Evolutionary conservation across 1,140 invertebrate species (phyloP).

Genomic region (Uloborus diversus): DNA sequence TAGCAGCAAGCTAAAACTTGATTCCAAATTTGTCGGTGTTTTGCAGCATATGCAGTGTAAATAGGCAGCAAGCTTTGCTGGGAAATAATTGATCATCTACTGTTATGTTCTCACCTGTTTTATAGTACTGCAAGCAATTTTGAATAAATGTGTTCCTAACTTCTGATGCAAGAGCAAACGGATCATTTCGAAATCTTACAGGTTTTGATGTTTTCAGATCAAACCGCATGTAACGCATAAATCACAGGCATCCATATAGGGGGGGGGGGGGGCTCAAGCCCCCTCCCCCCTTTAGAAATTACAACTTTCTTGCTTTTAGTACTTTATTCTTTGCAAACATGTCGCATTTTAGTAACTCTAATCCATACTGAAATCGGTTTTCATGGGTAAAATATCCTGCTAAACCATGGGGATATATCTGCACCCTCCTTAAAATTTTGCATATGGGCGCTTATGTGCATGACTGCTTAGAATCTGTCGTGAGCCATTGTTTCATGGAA

Average conservation of each 20-base stretch:
- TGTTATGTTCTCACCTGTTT: conserved; percentile 26
- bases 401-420: no score
- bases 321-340: no score
- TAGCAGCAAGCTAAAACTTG: conserved; percentile 25
- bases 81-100: conserved; percentile 50
- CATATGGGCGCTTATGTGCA: no score
- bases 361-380: no score
- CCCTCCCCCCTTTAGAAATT: no score
- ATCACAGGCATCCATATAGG: no score
- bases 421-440: no score
- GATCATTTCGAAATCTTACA: background rate
- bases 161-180: conserved; percentile 41
- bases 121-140: conserved; percentile 48
- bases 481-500: conserved; percentile 9
- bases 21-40: conserved; percentile 55
- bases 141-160: conserved; percentile 47
- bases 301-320: no score
- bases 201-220: conserved; percentile 24
- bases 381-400: no score
- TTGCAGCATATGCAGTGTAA: conserved; percentile 50
- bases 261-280: no score
- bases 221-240: conserved; percentile 42
- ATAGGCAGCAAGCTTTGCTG: conserved; percentile 28
- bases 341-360: no score
- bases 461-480: background rate